phyloP scores from a whole-genome alignment of 2,797 vertebrate species.

The Todus mexicanus region DNA sequence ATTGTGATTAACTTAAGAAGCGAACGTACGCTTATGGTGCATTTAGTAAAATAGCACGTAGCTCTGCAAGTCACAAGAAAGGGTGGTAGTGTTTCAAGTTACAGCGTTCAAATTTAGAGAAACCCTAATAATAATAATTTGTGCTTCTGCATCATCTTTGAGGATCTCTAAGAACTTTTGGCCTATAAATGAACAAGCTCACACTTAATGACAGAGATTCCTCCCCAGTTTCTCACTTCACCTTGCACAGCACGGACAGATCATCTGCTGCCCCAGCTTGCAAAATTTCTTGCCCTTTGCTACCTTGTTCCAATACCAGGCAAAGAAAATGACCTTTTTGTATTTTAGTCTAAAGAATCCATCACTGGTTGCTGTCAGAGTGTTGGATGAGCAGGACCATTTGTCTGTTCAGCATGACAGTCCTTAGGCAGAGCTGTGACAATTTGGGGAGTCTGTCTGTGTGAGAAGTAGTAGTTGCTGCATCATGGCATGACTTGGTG shows the following conservation, averaged over 20 bases:
- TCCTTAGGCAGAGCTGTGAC: neutral
- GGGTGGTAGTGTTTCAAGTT: neutral
- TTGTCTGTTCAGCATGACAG: slow-evolving; percentile 1
- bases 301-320: neutral
- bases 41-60: slow-evolving; percentile 9
- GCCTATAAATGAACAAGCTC: neutral
- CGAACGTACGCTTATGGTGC: neutral
- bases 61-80: neutral
- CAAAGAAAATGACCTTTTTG: neutral
- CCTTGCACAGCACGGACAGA: neutral
- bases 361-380: slow-evolving; percentile 41
- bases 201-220: neutral
- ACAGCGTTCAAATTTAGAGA: neutral
- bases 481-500: neutral
- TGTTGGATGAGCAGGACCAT: slow-evolving; percentile 41
- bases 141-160: neutral
- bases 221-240: neutral
- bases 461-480: neutral
- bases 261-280: neutral
- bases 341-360: slow-evolving; percentile 36
- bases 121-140: neutral
- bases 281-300: neutral
- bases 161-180: neutral
- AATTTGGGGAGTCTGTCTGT: neutral
- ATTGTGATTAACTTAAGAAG: slow-evolving; percentile 22